A percentile compares a stretch with the other conserved stretches of the same genome.
phyloP scores from a whole-genome alignment of 2,888 invertebrate genomes.

The Vesta saturnalis region DNA sequence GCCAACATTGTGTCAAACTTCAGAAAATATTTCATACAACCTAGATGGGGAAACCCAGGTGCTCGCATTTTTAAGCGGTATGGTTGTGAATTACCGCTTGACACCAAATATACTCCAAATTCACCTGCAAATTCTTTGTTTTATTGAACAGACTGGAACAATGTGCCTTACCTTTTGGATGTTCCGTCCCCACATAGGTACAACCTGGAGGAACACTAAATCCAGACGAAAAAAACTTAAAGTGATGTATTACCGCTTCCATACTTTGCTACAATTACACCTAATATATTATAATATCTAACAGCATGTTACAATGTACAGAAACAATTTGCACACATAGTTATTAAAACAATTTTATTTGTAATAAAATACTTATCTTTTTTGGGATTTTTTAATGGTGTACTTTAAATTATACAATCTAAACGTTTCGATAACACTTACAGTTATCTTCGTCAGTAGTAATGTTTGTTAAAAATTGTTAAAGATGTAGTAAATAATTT shows the following conservation, averaged over 20 bases:
- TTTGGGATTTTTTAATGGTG: too few relatives aligned
- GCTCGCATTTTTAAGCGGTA: conserved; percentile 63
- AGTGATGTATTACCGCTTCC: conserved; percentile 91
- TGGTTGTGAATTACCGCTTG: conserved; percentile 83
- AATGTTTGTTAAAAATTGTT: too few relatives aligned
- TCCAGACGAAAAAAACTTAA: conserved; percentile 86
- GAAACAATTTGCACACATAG: neutral
- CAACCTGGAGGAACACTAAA: conserved; percentile 85
- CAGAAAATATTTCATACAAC: conserved; percentile 72
- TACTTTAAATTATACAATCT: too few relatives aligned
- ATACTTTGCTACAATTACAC: conserved; percentile 61
- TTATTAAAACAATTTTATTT: neutral
- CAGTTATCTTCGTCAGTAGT: too few relatives aligned
- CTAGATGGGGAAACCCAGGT: conserved; percentile 69
- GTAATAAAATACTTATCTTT: too few relatives aligned
- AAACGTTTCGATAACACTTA: too few relatives aligned
- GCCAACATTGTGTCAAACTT: conserved; percentile 65
- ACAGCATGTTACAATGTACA: too few relatives aligned
- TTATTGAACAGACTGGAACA: neutral
- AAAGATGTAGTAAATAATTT: too few relatives aligned
- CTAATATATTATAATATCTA: neutral
- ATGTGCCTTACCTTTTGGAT: conserved; percentile 73
- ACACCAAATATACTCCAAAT: conserved; percentile 86
- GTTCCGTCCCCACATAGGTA: conserved; percentile 83
- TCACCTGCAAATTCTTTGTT: conserved; percentile 64